Percentiles rank a stretch among this genome's conserved stretches.
Evolutionary conservation across 2,888 invertebrate species (phyloP).

Genomic region (Euplexia lucipara): DNA sequence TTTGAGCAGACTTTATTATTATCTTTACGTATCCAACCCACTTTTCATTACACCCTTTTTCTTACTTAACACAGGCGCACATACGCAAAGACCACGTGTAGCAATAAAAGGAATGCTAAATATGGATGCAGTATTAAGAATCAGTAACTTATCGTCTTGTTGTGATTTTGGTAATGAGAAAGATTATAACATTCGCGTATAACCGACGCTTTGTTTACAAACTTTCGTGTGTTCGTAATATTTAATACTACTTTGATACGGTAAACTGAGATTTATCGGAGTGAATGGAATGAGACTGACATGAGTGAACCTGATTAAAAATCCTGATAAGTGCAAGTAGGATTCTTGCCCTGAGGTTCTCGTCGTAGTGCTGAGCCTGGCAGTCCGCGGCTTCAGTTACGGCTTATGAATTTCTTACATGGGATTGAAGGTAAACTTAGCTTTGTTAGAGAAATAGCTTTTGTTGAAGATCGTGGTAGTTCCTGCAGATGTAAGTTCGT

Average conservation of each 20-base stretch:
- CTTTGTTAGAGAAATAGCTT: too few relatives aligned
- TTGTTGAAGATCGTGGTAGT: too few relatives aligned
- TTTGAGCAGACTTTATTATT: background rate
- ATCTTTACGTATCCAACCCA: background rate
- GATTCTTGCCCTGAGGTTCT: too few relatives aligned
- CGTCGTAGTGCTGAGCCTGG: too few relatives aligned
- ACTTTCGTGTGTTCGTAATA: constrained; percentile 18
- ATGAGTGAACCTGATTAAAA: background rate
- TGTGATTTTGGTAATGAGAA: constrained; percentile 22
- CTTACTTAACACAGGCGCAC: background rate
- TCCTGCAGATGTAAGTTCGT: too few relatives aligned
- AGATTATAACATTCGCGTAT: constrained; percentile 19
- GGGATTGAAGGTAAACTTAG: too few relatives aligned
- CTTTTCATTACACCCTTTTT: background rate
- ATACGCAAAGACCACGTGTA: constrained; percentile 17
- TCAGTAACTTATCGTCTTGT: constrained; percentile 35
- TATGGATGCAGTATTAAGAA: constrained; percentile 24
- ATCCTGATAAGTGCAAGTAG: too few relatives aligned
- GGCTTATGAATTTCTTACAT: too few relatives aligned
- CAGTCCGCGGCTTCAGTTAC: too few relatives aligned
- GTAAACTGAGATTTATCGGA: constrained; percentile 2
- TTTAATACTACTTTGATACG: background rate
- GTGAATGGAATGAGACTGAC: background rate
- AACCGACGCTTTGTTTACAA: constrained; percentile 39
- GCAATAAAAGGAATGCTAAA: constrained; percentile 11